Evolutionary conservation across 2,113 vertebrate genomes (phyloP).

Genomic region (Nyctibius bracteatus): DNA sequence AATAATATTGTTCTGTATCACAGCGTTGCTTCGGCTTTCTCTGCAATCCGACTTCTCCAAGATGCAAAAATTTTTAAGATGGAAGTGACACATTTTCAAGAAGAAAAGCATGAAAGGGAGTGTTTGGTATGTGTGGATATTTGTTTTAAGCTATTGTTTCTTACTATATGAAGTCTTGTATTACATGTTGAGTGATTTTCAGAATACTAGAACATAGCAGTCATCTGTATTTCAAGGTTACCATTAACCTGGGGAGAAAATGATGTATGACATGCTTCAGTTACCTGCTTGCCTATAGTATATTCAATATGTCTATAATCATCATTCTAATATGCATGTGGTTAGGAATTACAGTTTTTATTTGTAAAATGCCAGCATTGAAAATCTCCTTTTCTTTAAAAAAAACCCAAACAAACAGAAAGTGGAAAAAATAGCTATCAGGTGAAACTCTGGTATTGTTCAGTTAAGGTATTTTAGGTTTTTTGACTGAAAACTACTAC

Average conservation of each 20-base stretch:
- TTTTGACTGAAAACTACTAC: background rate
- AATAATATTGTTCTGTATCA: background rate
- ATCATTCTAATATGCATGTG: background rate
- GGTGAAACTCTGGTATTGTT: background rate
- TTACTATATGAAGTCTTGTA: background rate
- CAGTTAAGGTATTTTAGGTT: background rate
- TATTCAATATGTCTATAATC: background rate
- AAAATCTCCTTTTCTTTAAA: background rate
- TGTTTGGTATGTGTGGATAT: constrained; percentile 46
- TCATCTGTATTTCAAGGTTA: background rate
- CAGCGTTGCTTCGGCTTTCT: constrained; percentile 81
- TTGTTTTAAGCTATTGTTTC: background rate
- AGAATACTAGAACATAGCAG: background rate
- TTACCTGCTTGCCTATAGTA: background rate
- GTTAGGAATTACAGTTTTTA: background rate
- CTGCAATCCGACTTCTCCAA: constrained; percentile 82
- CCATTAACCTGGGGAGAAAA: background rate
- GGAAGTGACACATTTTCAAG: background rate
- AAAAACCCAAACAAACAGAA: background rate
- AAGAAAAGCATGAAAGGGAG: background rate
- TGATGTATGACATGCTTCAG: background rate
- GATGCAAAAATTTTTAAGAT: constrained; percentile 72
- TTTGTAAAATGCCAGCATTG: background rate
- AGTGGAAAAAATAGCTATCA: background rate
- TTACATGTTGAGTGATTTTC: background rate